Evolutionary conservation across 2,888 invertebrate species (phyloP).

Genomic region (Lobophora halterata): DNA sequence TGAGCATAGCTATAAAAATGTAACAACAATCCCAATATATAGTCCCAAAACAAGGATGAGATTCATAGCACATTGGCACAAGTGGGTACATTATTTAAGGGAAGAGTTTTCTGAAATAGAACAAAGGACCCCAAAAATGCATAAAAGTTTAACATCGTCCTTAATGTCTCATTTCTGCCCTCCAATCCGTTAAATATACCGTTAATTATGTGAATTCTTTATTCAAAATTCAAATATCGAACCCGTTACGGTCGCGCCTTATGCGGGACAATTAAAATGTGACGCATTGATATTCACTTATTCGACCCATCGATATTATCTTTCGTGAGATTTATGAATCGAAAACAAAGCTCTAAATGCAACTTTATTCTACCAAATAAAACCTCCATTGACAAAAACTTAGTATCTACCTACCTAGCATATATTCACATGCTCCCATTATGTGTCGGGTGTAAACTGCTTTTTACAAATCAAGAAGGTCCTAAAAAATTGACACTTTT

Average conservation of each 20-base stretch:
- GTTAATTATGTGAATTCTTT: constrained; percentile 67
- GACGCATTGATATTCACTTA: constrained; percentile 56
- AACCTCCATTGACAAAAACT: no score
- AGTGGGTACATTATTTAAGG: constrained; percentile 7
- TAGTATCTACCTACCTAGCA: no score
- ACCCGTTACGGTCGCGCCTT: constrained; percentile 67
- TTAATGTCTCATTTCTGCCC: constrained; percentile 44
- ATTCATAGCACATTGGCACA: no score
- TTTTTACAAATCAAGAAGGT: no score
- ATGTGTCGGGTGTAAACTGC: no score
- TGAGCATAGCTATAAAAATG: no score
- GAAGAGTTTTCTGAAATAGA: constrained; percentile 8
- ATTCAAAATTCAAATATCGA: constrained; percentile 43
- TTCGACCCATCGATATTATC: constrained; percentile 41
- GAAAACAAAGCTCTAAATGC: no score
- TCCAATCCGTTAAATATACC: constrained; percentile 73
- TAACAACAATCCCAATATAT: no score
- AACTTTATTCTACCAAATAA: no score
- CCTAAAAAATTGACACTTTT: no score
- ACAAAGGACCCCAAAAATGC: constrained; percentile 13
- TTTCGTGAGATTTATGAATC: constrained; percentile 20
- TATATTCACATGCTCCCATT: no score
- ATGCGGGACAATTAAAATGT: constrained; percentile 66
- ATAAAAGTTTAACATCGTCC: constrained; percentile 27
- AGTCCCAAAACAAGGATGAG: no score